These are phyloP conservation scores for Nettapus auritus DNA, from an alignment of 2,113 vertebrate species.

Conservation along the genomic window DNA sequence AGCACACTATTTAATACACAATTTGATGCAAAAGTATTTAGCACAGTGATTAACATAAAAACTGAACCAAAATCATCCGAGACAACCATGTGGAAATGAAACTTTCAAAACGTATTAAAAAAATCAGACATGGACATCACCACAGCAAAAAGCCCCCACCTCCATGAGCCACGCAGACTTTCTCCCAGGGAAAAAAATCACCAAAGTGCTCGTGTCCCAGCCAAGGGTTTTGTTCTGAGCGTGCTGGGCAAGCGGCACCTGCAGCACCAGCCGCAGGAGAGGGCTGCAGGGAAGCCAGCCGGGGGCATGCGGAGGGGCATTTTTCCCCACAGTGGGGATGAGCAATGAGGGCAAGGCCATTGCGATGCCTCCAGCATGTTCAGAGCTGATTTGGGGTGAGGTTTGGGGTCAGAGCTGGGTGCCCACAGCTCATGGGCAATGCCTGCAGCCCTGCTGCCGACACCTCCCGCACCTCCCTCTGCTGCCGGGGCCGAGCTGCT, in stretches of 20 bases:
- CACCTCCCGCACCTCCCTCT: no score
- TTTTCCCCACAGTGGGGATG: no score
- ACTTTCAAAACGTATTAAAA: background rate
- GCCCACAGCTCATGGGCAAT: no score
- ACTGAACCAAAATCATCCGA: background rate
- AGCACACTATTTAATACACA: background rate
- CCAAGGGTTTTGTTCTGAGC: background rate
- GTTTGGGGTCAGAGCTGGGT: no score
- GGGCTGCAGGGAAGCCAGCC: background rate
- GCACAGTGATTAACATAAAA: background rate
- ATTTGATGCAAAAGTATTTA: background rate
- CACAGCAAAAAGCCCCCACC: background rate
- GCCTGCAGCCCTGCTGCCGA: no score
- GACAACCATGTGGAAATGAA: slow-evolving; percentile 28
- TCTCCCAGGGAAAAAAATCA: background rate
- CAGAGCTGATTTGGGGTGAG: no score
- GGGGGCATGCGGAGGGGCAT: no score
- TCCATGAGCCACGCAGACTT: background rate
- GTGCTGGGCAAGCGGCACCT: background rate
- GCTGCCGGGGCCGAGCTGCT: background rate
- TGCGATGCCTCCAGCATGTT: no score
- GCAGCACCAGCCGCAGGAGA: background rate
- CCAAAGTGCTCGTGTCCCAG: background rate
- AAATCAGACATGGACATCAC: background rate
- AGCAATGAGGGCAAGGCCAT: no score